Evolutionary conservation across 2,888 invertebrate genomes (phyloP), one percentile per base, ranked within the genome.

Genomic region (Nowickia ferox): DNA sequence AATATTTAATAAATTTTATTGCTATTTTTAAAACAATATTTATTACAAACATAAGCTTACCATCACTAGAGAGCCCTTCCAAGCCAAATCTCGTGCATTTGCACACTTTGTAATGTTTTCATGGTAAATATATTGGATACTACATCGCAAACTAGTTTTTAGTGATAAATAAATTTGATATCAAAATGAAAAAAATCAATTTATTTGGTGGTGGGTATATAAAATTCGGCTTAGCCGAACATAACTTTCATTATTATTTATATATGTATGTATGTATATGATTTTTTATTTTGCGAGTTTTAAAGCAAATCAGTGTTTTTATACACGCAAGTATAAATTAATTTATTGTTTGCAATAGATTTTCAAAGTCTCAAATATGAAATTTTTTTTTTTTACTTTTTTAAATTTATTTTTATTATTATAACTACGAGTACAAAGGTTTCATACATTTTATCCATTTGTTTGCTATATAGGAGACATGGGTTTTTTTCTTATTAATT

Each of bases 401-500:
- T 61, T 22, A 59, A 22, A 55, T 48, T 77, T 51, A 1, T 48
- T 57, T 40, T 71, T 55, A 61, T 76, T 71, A 44, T 72, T 59
- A 72, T 77, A 84, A 66, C 81, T 77, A 81, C 72, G 69, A 79
- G 40, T 77, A 81, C 72, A 75, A 79, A 53, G 57, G 75, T 79
- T 74, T 80, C 69, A 79, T 69, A 65, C 46, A 30, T 61, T 84
- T 42, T 66, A 72, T 22, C 53, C 17, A 38, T 72, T 59, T 61
- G 17, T 84, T 40, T 84, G 55, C 30, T 74, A 74, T 77, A 76
- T 83, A 74, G 74, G 72, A 74, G 72, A 78, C 78, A 44, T 53
- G 61, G 72, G 44, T 61, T 74, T 65, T 65, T n/a, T 61, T 61
- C 17, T 66, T 55, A 63, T 30, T 76, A 59, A 38, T 66, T 59